phyloP scores from a whole-genome alignment of 2,888 invertebrate genomes.

The Electrophaes corylata region DNA sequence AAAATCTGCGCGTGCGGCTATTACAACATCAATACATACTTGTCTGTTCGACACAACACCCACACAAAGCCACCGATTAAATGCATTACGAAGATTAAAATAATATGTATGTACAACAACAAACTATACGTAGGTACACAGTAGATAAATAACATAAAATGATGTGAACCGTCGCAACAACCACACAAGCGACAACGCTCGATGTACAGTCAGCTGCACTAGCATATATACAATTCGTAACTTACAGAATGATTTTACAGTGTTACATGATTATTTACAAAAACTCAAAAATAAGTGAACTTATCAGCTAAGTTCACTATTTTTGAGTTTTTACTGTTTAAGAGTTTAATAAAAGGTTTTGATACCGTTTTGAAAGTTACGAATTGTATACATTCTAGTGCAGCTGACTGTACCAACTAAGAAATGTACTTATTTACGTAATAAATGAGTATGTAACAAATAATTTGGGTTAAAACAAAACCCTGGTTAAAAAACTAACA shows the following conservation, averaged over 20 bases:
- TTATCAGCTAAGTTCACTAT: too few species aligned
- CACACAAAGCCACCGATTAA: conserved; percentile 35
- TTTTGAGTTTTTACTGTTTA: too few species aligned
- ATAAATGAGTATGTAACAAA: conserved; percentile 66
- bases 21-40: conserved; percentile 32
- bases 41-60: conserved; percentile 8
- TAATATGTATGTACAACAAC: conserved; percentile 49
- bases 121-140: conserved; percentile 40
- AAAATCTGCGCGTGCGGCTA: conserved; percentile 47
- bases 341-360: too few species aligned
- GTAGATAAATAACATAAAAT: conserved; percentile 28
- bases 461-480: conserved; percentile 48
- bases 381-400: too few species aligned
- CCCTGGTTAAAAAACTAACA: conserved; percentile 47
- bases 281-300: too few species aligned
- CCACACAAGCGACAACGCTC: neutral
- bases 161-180: neutral
- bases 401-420: conserved; percentile 65
- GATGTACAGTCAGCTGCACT: too few species aligned
- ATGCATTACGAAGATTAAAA: conserved; percentile 44
- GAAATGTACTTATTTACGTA: conserved; percentile 68
- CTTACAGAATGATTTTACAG: too few species aligned
- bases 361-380: too few species aligned
- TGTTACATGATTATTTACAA: too few species aligned
- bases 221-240: too few species aligned